These are phyloP conservation scores for Zoanthus sansibaricus DNA, from an alignment of 92 coral and sea anemone species.

Conservation along the genomic window DNA sequence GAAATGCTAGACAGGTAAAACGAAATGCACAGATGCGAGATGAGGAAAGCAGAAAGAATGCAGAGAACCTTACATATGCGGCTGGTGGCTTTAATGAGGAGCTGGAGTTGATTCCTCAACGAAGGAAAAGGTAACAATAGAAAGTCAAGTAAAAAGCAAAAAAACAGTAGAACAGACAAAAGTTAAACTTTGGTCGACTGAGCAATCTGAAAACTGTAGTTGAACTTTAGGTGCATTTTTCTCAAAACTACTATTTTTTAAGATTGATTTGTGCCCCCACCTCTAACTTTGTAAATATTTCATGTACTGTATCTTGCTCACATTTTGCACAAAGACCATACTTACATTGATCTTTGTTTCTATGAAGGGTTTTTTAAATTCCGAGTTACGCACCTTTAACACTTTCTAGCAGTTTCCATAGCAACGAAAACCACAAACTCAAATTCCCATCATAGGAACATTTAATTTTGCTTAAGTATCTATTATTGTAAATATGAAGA, in stretches of 20 bases:
- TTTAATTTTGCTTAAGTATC: background rate
- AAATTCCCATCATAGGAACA: slow-evolving; percentile 35
- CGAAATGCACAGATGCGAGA: slow-evolving; percentile 8
- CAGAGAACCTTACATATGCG: background rate
- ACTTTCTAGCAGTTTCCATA: slow-evolving; percentile 4
- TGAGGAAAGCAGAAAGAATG: slow-evolving; percentile 11
- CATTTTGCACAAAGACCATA: slow-evolving; percentile 7
- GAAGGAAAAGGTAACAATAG: background rate
- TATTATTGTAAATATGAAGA: slow-evolving; percentile 23
- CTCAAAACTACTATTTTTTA: background rate
- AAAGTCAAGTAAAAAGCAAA: background rate
- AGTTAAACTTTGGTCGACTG: background rate
- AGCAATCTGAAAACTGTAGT: background rate
- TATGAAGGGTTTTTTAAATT: background rate
- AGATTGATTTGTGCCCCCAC: background rate
- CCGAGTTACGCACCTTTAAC: slow-evolving; percentile 30
- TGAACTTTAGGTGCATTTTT: slow-evolving; percentile 12
- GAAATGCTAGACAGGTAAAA: slow-evolving; percentile 6
- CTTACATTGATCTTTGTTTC: slow-evolving; percentile 4
- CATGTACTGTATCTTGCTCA: slow-evolving; percentile 30
- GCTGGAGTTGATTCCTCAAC: slow-evolving; percentile 8
- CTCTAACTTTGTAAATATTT: background rate
- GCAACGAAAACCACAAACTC: slow-evolving; percentile 20
- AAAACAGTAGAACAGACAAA: background rate
- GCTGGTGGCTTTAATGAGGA: slow-evolving; percentile 9